These are phyloP conservation scores for Meriones unguiculatus DNA, from an alignment of 2,113 vertebrate species.

Conservation along the genomic window DNA sequence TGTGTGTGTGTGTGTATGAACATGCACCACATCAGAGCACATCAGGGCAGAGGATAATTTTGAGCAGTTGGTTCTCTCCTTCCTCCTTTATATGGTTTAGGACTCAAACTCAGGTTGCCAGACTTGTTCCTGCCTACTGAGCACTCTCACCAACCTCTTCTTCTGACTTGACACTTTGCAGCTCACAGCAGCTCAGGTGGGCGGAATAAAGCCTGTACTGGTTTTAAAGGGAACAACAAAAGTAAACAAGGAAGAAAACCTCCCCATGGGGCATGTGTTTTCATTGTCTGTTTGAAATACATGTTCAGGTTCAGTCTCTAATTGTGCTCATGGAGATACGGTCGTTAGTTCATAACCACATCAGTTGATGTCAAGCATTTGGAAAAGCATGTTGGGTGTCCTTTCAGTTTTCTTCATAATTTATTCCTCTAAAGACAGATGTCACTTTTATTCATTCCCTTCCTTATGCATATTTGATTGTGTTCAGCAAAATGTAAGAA, in stretches of 20 bases:
- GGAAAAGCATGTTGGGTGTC: not conserved
- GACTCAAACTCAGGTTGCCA: not conserved
- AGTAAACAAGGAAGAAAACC: not conserved
- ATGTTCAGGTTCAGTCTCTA: not conserved
- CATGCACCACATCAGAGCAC: not conserved
- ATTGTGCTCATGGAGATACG: not conserved
- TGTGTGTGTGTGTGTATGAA: not conserved
- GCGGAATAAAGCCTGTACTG: not conserved
- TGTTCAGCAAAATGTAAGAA: not conserved
- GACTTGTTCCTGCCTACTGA: not conserved
- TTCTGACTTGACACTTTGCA: not conserved
- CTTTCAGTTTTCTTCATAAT: not conserved
- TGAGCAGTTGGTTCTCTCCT: not conserved
- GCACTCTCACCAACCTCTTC: not conserved
- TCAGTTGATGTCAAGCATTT: not conserved
- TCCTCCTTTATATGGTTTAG: not conserved
- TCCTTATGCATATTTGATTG: not conserved
- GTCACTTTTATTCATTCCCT: constrained; percentile 1
- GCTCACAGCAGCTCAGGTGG: not conserved
- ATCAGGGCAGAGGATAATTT: not conserved
- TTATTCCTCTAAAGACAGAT: not conserved
- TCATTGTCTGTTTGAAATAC: not conserved
- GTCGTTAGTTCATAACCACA: not conserved
- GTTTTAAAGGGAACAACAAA: not conserved
- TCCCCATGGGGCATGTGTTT: not conserved